A percentile compares a stretch with the other conserved stretches of the same genome.
phyloP scores from a whole-genome alignment of 2,113 vertebrate species.

The Oncorhynchus gorbuscha region DNA sequence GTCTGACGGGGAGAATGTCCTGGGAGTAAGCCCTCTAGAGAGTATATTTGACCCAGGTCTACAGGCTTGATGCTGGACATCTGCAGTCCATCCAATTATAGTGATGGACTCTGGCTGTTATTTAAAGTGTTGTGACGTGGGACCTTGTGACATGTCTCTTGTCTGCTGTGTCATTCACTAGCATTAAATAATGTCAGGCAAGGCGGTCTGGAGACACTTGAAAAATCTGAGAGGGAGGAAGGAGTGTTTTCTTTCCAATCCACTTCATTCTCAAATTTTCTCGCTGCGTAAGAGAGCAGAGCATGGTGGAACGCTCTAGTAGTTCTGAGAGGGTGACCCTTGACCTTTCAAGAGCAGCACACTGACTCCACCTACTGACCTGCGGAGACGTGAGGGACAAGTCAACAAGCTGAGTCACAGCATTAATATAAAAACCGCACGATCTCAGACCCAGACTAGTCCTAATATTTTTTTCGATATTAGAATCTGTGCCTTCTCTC shows the following conservation, averaged over 20 bases:
- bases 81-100: too few relatives aligned
- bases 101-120: too few relatives aligned
- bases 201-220: neutral
- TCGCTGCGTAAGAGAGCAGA: neutral
- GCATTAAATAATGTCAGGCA: neutral
- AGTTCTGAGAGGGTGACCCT: slow-evolving; percentile 29
- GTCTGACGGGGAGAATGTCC: too few relatives aligned
- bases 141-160: neutral
- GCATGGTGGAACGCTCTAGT: slow-evolving; percentile 22
- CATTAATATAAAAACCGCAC: neutral
- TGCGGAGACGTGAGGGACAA: neutral
- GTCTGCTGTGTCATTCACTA: neutral
- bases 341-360: slow-evolving; percentile 42
- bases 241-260: neutral
- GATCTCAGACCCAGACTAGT: neutral
- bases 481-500: too few relatives aligned
- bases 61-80: too few relatives aligned
- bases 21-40: too few relatives aligned
- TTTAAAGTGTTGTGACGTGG: too few relatives aligned
- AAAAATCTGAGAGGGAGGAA: neutral
- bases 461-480: neutral
- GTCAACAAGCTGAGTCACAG: too few relatives aligned
- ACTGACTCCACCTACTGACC: neutral
- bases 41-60: too few relatives aligned
- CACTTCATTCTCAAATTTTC: neutral